These are phyloP conservation scores for Digitonthophagus gazella DNA, from an alignment of 2,888 invertebrate species.

Conservation along the genomic window DNA sequence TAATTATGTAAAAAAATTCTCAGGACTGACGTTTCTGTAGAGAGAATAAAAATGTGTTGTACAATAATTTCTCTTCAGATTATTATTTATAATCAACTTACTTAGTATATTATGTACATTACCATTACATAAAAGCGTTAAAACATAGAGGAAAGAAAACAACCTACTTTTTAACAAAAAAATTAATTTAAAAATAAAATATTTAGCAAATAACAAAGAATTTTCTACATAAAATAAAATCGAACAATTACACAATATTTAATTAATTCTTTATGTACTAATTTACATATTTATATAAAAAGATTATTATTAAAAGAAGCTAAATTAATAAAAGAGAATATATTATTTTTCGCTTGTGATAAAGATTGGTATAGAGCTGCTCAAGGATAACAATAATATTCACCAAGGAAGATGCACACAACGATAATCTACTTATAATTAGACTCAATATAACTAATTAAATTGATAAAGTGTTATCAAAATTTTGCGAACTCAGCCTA, in stretches of 20 bases:
- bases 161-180: not conserved
- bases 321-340: not conserved
- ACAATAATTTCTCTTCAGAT: too few relatives aligned
- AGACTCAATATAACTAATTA: not conserved
- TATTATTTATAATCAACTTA: not conserved
- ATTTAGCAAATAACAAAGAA: not conserved
- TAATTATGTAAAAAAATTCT: not conserved
- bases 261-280: not conserved
- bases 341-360: not conserved
- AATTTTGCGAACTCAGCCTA: not conserved
- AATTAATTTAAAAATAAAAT: conserved; percentile 1
- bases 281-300: not conserved
- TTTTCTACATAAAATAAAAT: too few relatives aligned
- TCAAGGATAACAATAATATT: not conserved
- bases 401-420: too few relatives aligned
- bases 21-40: not conserved
- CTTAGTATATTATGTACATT: not conserved
- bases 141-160: conserved; percentile 17
- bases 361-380: not conserved
- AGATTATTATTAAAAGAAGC: not conserved
- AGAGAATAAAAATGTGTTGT: too few relatives aligned
- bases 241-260: not conserved
- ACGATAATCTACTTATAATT: not conserved
- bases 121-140: conserved; percentile 13
- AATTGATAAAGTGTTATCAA: not conserved